Conservation (phyloP, 2,888 invertebrate genomes). For the Drosophila prostipennis region DNA sequence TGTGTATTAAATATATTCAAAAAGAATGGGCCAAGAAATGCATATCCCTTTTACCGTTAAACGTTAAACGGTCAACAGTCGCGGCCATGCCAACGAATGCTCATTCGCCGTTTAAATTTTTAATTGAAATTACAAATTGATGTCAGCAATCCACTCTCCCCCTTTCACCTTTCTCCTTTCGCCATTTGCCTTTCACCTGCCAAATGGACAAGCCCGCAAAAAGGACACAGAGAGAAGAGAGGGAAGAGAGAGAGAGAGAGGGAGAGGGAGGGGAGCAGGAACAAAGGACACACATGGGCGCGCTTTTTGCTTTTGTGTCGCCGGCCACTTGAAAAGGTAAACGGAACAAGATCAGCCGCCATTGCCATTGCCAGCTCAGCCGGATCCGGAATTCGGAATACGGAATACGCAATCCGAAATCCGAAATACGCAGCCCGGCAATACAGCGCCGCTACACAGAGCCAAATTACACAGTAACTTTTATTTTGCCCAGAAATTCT, state of each 20-base stretch:
- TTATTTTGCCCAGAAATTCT: no score
- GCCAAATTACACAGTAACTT: not conserved
- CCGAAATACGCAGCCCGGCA: slow-evolving; percentile 11
- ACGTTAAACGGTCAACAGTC: slow-evolving; percentile 54
- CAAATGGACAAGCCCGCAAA: slow-evolving; percentile 1
- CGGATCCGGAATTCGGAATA: slow-evolving; percentile 23
- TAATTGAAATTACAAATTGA: slow-evolving; percentile 76
- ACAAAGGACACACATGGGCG: slow-evolving; percentile 25
- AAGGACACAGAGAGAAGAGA: not conserved
- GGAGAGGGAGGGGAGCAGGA: not conserved
- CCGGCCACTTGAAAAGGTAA: slow-evolving; percentile 34
- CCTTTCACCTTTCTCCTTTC: not conserved
- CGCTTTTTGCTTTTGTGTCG: slow-evolving; percentile 12
- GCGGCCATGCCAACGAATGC: slow-evolving; percentile 54
- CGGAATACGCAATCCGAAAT: slow-evolving; percentile 5
- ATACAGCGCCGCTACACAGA: not conserved
- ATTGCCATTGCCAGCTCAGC: slow-evolving; percentile 46
- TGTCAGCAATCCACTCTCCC: slow-evolving; percentile 38
- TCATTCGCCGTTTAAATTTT: slow-evolving; percentile 65
- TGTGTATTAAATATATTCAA: not conserved
- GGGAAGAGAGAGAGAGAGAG: not conserved
- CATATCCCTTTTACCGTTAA: slow-evolving; percentile 48
- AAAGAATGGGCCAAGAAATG: slow-evolving; percentile 31
- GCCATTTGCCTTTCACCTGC: not conserved
- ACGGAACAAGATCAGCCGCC: slow-evolving; percentile 59